Evolutionary conservation across 2,113 vertebrate genomes (phyloP).

Genomic region (Sorex fumeus): DNA sequence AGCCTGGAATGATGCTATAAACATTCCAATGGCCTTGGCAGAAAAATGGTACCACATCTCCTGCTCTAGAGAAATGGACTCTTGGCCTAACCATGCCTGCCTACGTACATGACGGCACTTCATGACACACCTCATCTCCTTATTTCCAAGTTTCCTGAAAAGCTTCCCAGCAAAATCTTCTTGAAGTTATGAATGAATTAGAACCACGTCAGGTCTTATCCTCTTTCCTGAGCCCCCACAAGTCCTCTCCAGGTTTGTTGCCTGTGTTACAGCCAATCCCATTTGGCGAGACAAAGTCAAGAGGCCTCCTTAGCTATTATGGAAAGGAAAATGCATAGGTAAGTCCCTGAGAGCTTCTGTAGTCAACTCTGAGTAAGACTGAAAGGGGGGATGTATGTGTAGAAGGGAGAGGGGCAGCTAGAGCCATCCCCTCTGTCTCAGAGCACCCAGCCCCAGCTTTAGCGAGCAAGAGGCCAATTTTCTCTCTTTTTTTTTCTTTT

Average conservation of each 20-base stretch:
- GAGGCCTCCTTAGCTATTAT: not conserved
- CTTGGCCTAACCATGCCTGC: not conserved
- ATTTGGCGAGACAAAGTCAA: constrained; percentile 41
- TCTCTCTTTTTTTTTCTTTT: not conserved
- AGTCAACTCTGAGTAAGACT: not conserved
- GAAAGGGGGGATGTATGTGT: not conserved
- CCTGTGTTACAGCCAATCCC: not conserved
- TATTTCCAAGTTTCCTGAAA: constrained; percentile 33
- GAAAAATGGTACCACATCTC: not conserved
- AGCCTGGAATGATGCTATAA: too few relatives aligned
- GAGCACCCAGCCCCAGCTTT: not conserved
- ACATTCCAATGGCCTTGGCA: too few relatives aligned
- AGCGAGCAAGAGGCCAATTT: not conserved
- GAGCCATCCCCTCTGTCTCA: too few relatives aligned
- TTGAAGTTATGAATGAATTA: constrained; percentile 25
- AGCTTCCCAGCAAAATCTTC: constrained; percentile 56
- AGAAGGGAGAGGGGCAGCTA: rapidly evolving
- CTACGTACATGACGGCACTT: not conserved
- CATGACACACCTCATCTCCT: not conserved
- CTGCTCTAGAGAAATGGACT: not conserved
- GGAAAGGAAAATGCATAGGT: not conserved
- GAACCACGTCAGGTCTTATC: constrained; percentile 1
- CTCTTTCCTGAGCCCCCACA: not conserved
- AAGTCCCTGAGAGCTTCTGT: not conserved
- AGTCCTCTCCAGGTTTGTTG: not conserved